These are phyloP conservation scores for Helicoverpa assulta DNA, from an alignment of 2,888 invertebrate species.

Conservation along the genomic window DNA sequence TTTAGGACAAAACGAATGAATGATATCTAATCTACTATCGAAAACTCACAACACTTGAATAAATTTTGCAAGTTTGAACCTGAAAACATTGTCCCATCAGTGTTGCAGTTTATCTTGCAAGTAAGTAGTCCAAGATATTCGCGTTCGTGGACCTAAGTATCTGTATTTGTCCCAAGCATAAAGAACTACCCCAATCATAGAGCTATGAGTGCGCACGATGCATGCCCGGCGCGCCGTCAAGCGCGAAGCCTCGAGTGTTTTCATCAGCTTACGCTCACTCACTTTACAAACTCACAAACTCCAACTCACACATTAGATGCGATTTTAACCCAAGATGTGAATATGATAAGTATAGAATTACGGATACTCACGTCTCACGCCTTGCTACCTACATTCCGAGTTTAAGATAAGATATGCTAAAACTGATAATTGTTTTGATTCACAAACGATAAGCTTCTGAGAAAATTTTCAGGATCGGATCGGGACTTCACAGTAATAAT, in stretches of 20 bases:
- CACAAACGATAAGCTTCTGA: background rate
- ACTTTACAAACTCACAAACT: conserved; percentile 38
- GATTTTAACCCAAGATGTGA: background rate
- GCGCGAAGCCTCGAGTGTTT: conserved; percentile 63
- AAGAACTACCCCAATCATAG: conserved; percentile 59
- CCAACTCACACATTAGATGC: conserved; percentile 19
- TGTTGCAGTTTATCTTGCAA: too few species aligned
- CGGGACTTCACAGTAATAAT: background rate
- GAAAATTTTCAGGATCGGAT: background rate
- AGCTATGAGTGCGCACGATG: conserved; percentile 51
- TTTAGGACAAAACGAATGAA: background rate
- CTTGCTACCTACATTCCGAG: background rate
- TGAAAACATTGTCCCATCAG: background rate
- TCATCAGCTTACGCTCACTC: conserved; percentile 66
- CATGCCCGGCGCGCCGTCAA: conserved; percentile 45
- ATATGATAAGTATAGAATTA: background rate
- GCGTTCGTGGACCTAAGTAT: conserved; percentile 11
- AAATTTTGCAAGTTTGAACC: too few species aligned
- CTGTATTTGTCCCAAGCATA: conserved; percentile 24
- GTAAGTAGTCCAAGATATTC: background rate
- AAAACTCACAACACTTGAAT: too few species aligned
- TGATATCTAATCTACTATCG: too few species aligned
- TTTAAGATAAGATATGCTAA: background rate
- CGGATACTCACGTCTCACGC: background rate
- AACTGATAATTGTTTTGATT: background rate